Base-by-base conservation (phyloP, 2,797 vertebrate species). In the Sebastiscus albofasciatus region DNA sequence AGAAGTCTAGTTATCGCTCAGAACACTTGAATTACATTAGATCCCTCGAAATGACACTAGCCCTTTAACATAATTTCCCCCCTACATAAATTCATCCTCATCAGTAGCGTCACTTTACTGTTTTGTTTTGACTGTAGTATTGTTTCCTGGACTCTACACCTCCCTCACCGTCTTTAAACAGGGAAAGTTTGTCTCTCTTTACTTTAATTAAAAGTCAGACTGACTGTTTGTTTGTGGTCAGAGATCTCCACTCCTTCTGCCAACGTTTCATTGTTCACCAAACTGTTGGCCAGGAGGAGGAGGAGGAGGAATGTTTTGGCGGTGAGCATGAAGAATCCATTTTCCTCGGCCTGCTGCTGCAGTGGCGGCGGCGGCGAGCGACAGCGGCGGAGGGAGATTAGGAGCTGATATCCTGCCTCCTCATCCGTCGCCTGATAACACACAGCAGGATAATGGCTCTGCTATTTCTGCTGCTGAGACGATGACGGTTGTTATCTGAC, bases 351-450 rank as follows among this genome's bases (percentile, higher is more conserved):
- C 80, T 52, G 82, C 73, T 78, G 83, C 77, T 36, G 82, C 83
- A 7, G 83, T 2, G 20, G 77, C 55, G 62, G 73, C 1, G 24
- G 20, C 5, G 4, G 49, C 49, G 16, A 52, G 86, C 58, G 68
- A 75, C 76, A 85, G 56, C 69, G 60, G 81, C 60, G n/a, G 81
- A 77, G 75, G 75, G 72, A 84, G 90, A 89, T 90, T 90, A 91
- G 89, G 87, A 89, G 79, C 83, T 81, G 87, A 89, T 90, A 88
- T 78, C 68, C 73, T 66, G 83, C 79, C 86, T 86, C 78, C 87
- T 89, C 82, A 75, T 83, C 89, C 74, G 72, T 87, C 80, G 49
- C 82, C 87, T 76, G 85, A 90, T 86, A 92, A 82, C 77, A 80
- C 84, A 60, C 85, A 83, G 73, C 74, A 46, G 82, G 80, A 86